Conservation (phyloP, 2,797 vertebrate species). For the Takifugu ocellatus region DNA sequence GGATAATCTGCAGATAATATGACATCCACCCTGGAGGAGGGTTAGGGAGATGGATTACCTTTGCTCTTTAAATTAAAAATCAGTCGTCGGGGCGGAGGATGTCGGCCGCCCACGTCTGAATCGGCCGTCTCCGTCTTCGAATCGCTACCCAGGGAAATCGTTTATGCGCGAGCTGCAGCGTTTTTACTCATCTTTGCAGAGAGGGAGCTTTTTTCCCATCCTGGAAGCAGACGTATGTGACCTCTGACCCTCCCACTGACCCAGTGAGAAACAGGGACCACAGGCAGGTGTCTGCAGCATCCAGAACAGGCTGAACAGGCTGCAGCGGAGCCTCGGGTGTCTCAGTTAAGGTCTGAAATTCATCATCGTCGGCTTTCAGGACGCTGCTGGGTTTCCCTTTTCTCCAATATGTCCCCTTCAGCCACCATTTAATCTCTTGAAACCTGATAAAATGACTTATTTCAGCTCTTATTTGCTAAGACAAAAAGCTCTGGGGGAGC, state of each 20-base stretch:
- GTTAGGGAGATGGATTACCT: slow-evolving; percentile 20
- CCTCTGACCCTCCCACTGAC: slow-evolving; percentile 43
- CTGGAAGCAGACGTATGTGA: neutral
- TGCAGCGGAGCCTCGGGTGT: no score
- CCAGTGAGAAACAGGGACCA: slow-evolving; percentile 21
- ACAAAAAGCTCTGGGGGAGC: no score
- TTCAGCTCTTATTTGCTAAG: no score
- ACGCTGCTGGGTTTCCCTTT: no score
- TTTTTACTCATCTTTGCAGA: slow-evolving; percentile 3
- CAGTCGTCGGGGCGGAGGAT: slow-evolving; percentile 14
- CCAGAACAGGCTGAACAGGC: slow-evolving; percentile 8
- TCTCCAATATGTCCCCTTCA: no score
- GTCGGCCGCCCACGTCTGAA: slow-evolving; percentile 15
- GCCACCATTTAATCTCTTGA: no score
- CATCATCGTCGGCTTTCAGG: no score
- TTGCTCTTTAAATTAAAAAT: slow-evolving; percentile 39
- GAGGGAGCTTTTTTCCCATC: neutral
- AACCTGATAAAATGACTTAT: no score
- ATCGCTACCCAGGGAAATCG: slow-evolving; percentile 12
- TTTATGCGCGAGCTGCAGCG: slow-evolving; percentile 6
- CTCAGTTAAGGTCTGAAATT: no score
- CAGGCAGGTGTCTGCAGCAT: slow-evolving; percentile 12
- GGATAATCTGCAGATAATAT: slow-evolving; percentile 60
- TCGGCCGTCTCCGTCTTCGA: slow-evolving; percentile 21
- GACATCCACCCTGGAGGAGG: slow-evolving; percentile 33